phyloP scores from a whole-genome alignment of 35 echinoderm and acorn worm genomes.

The Lytechinus variegatus region DNA sequence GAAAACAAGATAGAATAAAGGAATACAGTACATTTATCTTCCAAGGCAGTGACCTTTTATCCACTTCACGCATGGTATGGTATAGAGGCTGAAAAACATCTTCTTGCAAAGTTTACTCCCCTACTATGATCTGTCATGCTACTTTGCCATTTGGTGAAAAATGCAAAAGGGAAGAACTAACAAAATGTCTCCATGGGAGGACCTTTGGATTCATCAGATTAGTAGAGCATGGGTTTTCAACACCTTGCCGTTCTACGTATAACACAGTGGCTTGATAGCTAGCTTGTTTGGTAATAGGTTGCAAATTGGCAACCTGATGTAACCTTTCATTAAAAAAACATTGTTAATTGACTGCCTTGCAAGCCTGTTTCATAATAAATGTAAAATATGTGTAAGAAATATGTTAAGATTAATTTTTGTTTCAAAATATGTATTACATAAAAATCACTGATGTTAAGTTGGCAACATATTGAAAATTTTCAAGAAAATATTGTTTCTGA shows the following conservation, averaged over 20 bases:
- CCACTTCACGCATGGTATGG: neutral
- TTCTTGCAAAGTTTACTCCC: neutral
- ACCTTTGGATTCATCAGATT: neutral
- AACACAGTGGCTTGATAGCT: neutral
- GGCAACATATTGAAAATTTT: too few relatives aligned
- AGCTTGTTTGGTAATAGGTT: neutral
- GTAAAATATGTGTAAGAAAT: too few relatives aligned
- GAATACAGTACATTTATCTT: neutral
- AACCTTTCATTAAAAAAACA: neutral
- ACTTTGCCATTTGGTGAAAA: neutral
- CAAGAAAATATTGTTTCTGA: too few relatives aligned
- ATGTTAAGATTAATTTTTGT: too few relatives aligned
- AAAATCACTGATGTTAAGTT: too few relatives aligned
- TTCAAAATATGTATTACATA: too few relatives aligned
- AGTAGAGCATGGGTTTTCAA: neutral
- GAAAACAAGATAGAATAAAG: neutral
- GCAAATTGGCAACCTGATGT: neutral
- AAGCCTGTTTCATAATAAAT: neutral
- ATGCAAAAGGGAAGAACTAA: constrained; percentile 1
- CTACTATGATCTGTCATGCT: neutral
- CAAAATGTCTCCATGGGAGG: neutral
- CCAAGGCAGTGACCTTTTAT: neutral
- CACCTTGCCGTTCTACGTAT: neutral
- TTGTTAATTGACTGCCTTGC: neutral
- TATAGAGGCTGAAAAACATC: neutral